Percentiles rank a stretch among this genome's conserved stretches.
Conservation (phyloP, 2,797 vertebrate species). For the Peromyscus melanophrys region DNA sequence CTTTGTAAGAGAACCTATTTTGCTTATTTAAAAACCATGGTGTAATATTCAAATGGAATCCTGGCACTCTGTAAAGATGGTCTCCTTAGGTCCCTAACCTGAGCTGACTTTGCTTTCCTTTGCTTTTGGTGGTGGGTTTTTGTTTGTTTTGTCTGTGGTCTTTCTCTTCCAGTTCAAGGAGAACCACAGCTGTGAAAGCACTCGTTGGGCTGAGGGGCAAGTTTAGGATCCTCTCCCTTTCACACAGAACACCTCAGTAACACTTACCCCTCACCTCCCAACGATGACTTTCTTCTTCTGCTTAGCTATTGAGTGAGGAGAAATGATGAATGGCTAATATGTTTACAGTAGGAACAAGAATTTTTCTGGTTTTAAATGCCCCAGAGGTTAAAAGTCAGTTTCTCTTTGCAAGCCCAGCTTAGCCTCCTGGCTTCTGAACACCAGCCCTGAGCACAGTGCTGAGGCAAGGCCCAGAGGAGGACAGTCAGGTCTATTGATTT, state of each 20-base stretch:
- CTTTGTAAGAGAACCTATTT: slow-evolving; percentile 39
- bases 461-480: background rate
- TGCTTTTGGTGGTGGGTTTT: background rate
- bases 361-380: slow-evolving; percentile 24
- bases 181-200: slow-evolving; percentile 28
- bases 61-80: background rate
- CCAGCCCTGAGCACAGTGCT: background rate
- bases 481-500: background rate
- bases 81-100: background rate
- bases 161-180: slow-evolving; percentile 46
- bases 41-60: slow-evolving; percentile 60
- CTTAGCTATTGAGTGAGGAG: background rate
- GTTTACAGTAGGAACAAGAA: slow-evolving; percentile 26
- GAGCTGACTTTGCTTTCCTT: slow-evolving; percentile 38
- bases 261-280: background rate
- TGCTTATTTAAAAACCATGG: slow-evolving; percentile 49
- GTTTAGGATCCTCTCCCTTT: slow-evolving; percentile 11
- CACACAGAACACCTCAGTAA: slow-evolving; percentile 6
- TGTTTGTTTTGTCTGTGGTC: background rate
- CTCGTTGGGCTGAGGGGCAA: background rate
- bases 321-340: slow-evolving; percentile 22
- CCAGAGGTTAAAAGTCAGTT: slow-evolving; percentile 51
- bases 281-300: background rate
- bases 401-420: background rate
- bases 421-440: background rate